These are phyloP conservation scores for Morpho helenor DNA, from an alignment of 2,888 invertebrate species.

Conservation along the genomic window DNA sequence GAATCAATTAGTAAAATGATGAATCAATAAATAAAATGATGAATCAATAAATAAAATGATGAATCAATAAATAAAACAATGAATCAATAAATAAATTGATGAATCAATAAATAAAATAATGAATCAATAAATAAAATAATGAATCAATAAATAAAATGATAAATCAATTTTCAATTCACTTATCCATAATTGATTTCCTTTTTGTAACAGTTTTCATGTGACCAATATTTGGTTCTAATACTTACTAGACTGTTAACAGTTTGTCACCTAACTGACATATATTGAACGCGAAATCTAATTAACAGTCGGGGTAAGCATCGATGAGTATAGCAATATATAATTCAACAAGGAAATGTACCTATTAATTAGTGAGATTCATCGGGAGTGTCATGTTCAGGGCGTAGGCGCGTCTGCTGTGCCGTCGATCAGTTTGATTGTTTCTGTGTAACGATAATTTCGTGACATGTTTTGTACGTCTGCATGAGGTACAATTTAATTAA, in stretches of 20 bases:
- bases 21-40: too few relatives aligned
- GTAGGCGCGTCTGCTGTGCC: slow-evolving; percentile 39
- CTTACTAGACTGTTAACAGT: background rate
- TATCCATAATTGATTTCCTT: background rate
- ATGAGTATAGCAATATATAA: slow-evolving; percentile 34
- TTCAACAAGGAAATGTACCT: slow-evolving; percentile 43
- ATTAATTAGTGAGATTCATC: slow-evolving; percentile 59
- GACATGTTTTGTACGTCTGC: too few relatives aligned
- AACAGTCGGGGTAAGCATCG: slow-evolving; percentile 12
- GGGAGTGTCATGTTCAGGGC: slow-evolving; percentile 46
- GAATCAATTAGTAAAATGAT: too few relatives aligned
- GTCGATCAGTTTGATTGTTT: slow-evolving; percentile 64
- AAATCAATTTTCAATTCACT: too few relatives aligned
- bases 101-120: too few relatives aligned
- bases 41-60: too few relatives aligned
- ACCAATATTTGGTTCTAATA: too few relatives aligned
- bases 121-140: too few relatives aligned
- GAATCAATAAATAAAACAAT: too few relatives aligned
- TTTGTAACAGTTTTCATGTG: background rate
- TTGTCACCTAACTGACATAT: slow-evolving; percentile 4
- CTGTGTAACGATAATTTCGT: slow-evolving; percentile 37
- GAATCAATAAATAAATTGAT: too few relatives aligned
- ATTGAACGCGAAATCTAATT: slow-evolving; percentile 15
- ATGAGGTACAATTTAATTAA: too few relatives aligned
- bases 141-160: too few relatives aligned